Evolutionary conservation across 2,888 invertebrate species (phyloP).

Genomic region (Noctua fimbriata): DNA sequence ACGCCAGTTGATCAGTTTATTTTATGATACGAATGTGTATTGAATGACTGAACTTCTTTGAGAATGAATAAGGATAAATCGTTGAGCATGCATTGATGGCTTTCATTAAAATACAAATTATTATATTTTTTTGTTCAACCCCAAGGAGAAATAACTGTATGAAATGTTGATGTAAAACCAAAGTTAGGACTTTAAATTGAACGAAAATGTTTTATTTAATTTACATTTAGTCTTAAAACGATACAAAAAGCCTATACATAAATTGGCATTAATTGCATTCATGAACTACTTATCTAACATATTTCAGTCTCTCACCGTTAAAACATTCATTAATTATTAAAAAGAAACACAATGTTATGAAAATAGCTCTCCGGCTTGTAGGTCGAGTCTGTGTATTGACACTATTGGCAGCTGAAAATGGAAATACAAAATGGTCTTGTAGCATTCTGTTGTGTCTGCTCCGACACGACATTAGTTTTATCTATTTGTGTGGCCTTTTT

Average conservation of each 20-base stretch:
- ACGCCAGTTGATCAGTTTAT: conserved; percentile 62
- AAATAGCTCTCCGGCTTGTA: background rate
- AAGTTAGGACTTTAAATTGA: background rate
- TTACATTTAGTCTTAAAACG: background rate
- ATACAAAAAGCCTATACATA: background rate
- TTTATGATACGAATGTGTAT: conserved; percentile 42
- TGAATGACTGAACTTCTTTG: conserved; percentile 16
- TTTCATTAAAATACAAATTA: background rate
- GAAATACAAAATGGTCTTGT: background rate
- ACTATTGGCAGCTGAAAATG: background rate
- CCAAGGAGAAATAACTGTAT: background rate
- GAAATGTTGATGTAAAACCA: background rate
- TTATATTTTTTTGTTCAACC: background rate
- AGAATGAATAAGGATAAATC: conserved; percentile 1
- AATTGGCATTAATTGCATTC: background rate
- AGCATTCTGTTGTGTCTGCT: background rate
- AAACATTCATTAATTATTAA: background rate
- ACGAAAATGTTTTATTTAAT: background rate
- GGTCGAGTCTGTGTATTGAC: background rate
- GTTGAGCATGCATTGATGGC: background rate
- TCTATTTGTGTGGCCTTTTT: background rate
- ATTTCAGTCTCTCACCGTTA: background rate
- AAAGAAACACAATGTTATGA: background rate
- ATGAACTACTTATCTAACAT: background rate
- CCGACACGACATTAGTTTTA: background rate